Evolutionary conservation across 1,140 invertebrate genomes (phyloP).

Genomic region (Drosophila serrata): DNA sequence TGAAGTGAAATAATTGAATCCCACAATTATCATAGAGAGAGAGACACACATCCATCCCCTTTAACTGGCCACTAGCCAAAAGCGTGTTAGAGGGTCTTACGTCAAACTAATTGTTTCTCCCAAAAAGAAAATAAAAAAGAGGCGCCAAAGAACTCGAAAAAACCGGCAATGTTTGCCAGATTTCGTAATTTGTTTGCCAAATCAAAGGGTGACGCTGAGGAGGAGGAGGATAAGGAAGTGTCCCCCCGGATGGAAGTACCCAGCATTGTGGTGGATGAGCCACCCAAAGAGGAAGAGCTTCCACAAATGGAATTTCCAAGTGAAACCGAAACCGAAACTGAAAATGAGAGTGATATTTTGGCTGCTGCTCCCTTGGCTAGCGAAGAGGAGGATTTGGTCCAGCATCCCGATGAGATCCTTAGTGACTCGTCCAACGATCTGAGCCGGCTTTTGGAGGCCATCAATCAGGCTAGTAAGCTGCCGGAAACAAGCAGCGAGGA

Average conservation of each 20-base stretch:
- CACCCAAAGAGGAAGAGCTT: conserved; percentile 15
- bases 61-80: conserved; percentile 70
- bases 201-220: conserved; percentile 54
- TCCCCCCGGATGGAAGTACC: conserved; percentile 33
- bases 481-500: conserved; percentile 56
- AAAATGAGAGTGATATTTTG: conserved; percentile 3
- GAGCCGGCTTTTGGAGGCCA: conserved; percentile 56
- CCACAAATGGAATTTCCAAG: conserved; percentile 4
- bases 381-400: conserved; percentile 60
- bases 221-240: neutral
- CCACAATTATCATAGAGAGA: conserved; percentile 55
- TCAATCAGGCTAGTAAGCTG: conserved; percentile 55
- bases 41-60: conserved; percentile 9
- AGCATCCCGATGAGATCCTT: conserved; percentile 20
- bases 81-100: conserved; percentile 67
- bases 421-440: conserved; percentile 60
- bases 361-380: conserved; percentile 53
- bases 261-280: conserved; percentile 60
- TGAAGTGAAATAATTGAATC: conserved; percentile 60
- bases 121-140: conserved; percentile 1
- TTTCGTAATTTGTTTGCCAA: conserved; percentile 83
- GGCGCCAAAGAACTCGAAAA: conserved; percentile 22
- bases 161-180: conserved; percentile 73
- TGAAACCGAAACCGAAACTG: conserved; percentile 1
- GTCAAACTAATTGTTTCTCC: conserved; percentile 60